Evolutionary conservation across 2,888 invertebrate species (phyloP).

Genomic region (Melieria crassipennis): DNA sequence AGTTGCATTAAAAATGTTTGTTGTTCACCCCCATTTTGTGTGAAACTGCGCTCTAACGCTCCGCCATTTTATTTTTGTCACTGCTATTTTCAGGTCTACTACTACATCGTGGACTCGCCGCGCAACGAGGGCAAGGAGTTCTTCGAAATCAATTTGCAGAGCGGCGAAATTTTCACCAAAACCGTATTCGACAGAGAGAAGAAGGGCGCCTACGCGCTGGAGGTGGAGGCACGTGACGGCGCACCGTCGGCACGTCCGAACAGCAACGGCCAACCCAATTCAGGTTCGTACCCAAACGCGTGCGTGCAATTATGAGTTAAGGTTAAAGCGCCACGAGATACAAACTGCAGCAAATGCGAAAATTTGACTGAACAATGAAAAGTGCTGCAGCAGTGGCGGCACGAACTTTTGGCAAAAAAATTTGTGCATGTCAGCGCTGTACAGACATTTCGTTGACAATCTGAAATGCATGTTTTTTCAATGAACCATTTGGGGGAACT

Average conservation of each 20-base stretch:
- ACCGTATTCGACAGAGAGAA: slow-evolving; percentile 97
- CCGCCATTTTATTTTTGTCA: background rate
- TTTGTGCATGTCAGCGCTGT: no score
- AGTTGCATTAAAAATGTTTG: no score
- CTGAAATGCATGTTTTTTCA: no score
- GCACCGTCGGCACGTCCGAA: slow-evolving; percentile 96
- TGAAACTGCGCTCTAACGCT: background rate
- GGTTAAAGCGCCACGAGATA: no score
- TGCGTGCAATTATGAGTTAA: no score
- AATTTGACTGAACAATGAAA: no score
- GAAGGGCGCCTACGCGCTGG: slow-evolving; percentile 96
- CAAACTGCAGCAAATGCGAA: no score
- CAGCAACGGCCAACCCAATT: slow-evolving; percentile 93
- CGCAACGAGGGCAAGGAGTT: slow-evolving; percentile 94
- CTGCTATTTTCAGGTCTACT: slow-evolving; percentile 78
- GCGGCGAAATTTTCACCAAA: slow-evolving; percentile 95
- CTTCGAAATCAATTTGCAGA: slow-evolving; percentile 95
- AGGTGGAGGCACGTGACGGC: slow-evolving; percentile 96
- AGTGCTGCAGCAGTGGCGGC: no score
- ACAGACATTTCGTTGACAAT: no score
- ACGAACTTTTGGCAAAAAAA: no score
- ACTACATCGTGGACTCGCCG: slow-evolving; percentile 90
- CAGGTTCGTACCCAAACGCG: slow-evolving; percentile 74
- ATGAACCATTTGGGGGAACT: no score
- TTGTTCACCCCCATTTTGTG: no score